phyloP scores from a whole-genome alignment of 1,140 invertebrate genomes.

The Varroa destructor region DNA sequence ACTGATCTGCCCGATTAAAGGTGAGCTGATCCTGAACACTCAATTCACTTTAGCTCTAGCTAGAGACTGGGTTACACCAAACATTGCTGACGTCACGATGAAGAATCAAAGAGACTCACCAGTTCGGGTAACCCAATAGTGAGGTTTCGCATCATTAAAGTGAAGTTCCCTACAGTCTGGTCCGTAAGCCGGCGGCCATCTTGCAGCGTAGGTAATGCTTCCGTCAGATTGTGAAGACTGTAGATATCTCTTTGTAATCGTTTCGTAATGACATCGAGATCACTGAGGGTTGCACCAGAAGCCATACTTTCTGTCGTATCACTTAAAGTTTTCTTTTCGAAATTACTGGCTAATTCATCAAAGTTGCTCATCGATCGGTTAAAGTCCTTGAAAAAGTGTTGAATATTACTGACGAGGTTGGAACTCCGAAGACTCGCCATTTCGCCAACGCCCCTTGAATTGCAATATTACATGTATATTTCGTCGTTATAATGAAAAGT shows the following conservation, averaged over 20 bases:
- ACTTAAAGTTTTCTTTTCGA: background rate
- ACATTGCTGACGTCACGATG: no score
- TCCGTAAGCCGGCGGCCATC: constrained; percentile 15
- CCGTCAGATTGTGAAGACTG: constrained; percentile 15
- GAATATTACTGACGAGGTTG: constrained; percentile 27
- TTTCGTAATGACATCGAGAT: constrained; percentile 10
- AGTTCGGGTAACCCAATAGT: constrained; percentile 16
- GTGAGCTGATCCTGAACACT: no score
- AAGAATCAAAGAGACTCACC: background rate
- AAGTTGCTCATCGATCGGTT: constrained; percentile 27
- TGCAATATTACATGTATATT: background rate
- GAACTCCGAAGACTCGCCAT: constrained; percentile 24
- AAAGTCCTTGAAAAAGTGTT: constrained; percentile 24
- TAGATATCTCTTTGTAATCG: constrained; percentile 23
- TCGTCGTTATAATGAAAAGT: background rate
- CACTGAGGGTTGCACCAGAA: background rate
- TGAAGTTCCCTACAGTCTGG: constrained; percentile 22
- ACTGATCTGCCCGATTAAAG: no score
- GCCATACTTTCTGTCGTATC: no score
- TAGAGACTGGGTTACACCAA: no score
- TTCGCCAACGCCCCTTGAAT: constrained; percentile 11
- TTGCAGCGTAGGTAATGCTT: constrained; percentile 19
- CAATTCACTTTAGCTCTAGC: no score
- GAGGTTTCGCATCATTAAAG: constrained; percentile 20
- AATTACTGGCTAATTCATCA: background rate